phyloP scores from a whole-genome alignment of 1,140 invertebrate genomes.

The Cyrtorhinus lividipennis region DNA sequence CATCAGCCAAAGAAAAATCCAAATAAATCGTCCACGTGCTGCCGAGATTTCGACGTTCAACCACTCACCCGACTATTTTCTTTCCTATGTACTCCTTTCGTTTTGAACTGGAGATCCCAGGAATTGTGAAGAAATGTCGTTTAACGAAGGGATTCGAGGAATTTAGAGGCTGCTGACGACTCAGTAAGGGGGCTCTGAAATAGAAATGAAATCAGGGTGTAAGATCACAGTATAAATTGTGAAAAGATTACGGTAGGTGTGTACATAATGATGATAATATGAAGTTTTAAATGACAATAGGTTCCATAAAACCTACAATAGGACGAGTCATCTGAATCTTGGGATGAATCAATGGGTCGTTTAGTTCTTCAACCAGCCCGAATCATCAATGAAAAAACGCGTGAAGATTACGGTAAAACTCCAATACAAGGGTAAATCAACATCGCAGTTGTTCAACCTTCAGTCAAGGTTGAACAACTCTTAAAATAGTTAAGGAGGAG shows the following conservation, averaged over 20 bases:
- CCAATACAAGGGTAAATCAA: not conserved
- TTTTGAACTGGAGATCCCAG: conserved; percentile 10
- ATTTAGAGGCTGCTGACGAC: not conserved
- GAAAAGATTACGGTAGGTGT: too few species aligned
- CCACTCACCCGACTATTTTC: conserved; percentile 22
- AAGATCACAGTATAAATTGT: not conserved
- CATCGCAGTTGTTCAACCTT: not conserved
- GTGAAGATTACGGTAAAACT: not conserved
- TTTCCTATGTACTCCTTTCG: conserved; percentile 20
- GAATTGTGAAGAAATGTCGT: conserved; percentile 17
- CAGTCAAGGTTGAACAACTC: not conserved
- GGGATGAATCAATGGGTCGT: too few species aligned
- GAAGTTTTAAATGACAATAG: too few species aligned
- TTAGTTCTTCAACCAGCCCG: too few species aligned
- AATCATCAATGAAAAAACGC: too few species aligned
- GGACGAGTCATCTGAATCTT: too few species aligned
- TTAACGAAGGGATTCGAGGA: not conserved
- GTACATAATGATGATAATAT: too few species aligned
- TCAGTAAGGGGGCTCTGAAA: not conserved
- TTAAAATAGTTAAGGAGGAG: too few species aligned
- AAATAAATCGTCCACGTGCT: conserved; percentile 2
- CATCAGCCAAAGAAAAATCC: not conserved
- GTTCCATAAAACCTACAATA: too few species aligned
- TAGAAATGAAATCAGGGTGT: not conserved
- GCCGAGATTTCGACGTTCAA: too few species aligned